Evolutionary conservation across 2,113 vertebrate species (phyloP).

Genomic region (Muscicapa adusta): DNA sequence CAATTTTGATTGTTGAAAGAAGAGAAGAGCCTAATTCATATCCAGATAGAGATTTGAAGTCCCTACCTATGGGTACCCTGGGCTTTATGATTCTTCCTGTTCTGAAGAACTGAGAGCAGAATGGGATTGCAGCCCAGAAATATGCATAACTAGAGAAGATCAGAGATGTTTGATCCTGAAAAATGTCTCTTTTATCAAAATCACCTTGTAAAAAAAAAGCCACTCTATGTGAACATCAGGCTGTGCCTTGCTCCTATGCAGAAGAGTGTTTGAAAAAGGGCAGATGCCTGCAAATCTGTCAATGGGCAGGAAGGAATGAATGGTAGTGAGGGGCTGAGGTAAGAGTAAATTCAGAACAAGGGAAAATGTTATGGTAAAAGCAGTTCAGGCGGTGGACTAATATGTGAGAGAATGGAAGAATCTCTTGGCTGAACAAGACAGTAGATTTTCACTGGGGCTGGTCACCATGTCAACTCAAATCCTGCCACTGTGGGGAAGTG

Average conservation of each 20-base stretch:
- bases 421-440: not conserved
- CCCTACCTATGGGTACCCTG: not conserved
- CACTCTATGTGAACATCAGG: not conserved
- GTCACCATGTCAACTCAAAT: not conserved
- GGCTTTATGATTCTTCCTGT: not conserved
- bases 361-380: not conserved
- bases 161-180: not conserved
- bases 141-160: not conserved
- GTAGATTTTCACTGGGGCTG: not conserved
- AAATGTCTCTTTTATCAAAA: not conserved
- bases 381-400: not conserved
- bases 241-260: not conserved
- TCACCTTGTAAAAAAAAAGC: not conserved
- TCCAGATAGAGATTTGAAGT: not conserved
- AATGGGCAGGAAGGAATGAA: not conserved
- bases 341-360: not conserved
- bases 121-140: not conserved
- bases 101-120: not conserved
- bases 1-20: not conserved
- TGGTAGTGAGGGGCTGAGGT: not conserved
- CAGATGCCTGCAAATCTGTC: not conserved
- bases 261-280: not conserved
- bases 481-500: not conserved
- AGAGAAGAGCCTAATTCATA: not conserved
- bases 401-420: not conserved